A percentile compares a stretch with the other conserved stretches of the same genome.
phyloP scores from a whole-genome alignment of 2,888 invertebrate species.

The Cheilosia scutellata region DNA sequence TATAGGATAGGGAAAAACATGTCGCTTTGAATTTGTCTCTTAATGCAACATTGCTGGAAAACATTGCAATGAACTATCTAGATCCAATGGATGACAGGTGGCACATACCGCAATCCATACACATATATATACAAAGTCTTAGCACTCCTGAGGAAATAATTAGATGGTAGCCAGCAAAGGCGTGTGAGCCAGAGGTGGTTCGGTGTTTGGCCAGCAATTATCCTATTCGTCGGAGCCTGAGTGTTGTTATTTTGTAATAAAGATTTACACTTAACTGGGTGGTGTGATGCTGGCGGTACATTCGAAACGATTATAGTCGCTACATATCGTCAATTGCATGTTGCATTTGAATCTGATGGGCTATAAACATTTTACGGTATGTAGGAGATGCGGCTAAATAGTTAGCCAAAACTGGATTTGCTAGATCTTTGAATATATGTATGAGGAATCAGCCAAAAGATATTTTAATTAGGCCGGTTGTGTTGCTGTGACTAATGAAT shows the following conservation, averaged over 20 bases:
- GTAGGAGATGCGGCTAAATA: background rate
- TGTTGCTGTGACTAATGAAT: background rate
- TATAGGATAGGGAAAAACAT: constrained; percentile 56
- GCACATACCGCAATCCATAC: constrained; percentile 5
- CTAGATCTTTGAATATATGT: background rate
- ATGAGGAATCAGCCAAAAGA: background rate
- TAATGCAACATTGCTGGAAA: constrained; percentile 17
- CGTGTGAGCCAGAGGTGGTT: constrained; percentile 16
- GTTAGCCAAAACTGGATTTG: background rate
- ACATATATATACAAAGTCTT: background rate
- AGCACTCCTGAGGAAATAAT: constrained; percentile 14
- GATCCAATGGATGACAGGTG: constrained; percentile 66
- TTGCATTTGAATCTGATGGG: constrained; percentile 27
- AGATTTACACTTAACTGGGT: constrained; percentile 33
- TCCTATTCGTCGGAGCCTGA: constrained; percentile 11
- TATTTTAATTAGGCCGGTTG: constrained; percentile 12
- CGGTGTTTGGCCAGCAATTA: constrained; percentile 17
- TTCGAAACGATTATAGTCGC: constrained; percentile 7
- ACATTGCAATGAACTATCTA: constrained; percentile 29
- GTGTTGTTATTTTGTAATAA: constrained; percentile 48
- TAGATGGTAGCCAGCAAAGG: constrained; percentile 18
- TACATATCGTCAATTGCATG: constrained; percentile 13
- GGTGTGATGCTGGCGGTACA: background rate
- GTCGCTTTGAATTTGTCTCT: constrained; percentile 51
- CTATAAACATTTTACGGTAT: constrained; percentile 31